Base-by-base conservation (phyloP, 1,140 invertebrate species). In the Apis cerana region DNA sequence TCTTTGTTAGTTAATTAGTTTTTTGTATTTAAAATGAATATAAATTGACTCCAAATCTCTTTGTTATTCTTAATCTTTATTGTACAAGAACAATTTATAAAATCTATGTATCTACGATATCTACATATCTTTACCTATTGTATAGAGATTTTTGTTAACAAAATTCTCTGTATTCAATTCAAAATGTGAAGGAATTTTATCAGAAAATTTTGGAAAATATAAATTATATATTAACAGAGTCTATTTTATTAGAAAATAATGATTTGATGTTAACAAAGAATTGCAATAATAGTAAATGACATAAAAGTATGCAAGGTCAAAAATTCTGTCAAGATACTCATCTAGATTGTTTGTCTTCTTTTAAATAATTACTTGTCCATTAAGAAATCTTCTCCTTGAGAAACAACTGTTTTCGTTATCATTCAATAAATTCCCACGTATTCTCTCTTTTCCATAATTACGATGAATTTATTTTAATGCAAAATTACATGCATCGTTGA, bases 311-410 rank as follows among this genome's bases (percentile, higher is more conserved):
- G 72, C 50, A 33, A 67, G 23, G 50, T 58, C 64, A 50, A 56
- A 83, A 80, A 84, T 87, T 64, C 79, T 50, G 68, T 64, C 21
- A 11, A 21, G 65, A 68, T 83, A 75, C 27, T 83, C n/a, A 69
- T 54, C 15, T 33, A 59, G 61, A 13, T 56, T 17, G 33, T 59
- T 62, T 85, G 80, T 84, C 72, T 64, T 52, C 67, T 80, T 74
- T 86, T 76, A 76, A 80, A 86, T 82, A 87, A 76, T 86, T 76
- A 68, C 72, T 43, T 58, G 61, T 43, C 62, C 77, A 87, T 87
- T 87, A 82, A 70, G 85, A 87, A 87, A 87, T 62, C 61, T 52
- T 86, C 59, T 21, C 75, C 85, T 86, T 87, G 85, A 70, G 50
- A 33, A 82, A 23, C 48, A 69, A 78, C 64, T 84, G 67, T 54